phyloP scores from a whole-genome alignment of 1,140 invertebrate species.

The Drosophila dunni region DNA sequence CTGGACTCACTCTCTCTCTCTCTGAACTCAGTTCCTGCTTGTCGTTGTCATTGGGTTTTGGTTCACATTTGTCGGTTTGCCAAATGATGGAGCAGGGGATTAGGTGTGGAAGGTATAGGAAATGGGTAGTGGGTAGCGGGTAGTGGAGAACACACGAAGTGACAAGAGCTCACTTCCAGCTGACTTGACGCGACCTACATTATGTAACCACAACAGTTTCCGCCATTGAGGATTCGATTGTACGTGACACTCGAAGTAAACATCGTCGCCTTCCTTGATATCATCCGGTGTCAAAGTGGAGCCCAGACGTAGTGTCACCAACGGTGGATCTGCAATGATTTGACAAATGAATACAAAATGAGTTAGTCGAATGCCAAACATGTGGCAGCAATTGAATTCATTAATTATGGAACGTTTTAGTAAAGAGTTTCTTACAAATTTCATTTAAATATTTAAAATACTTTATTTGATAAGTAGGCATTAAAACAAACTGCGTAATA shows the following conservation, averaged over 20 bases:
- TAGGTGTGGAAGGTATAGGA: too few species aligned
- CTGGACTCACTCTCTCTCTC: background rate
- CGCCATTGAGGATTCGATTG: slow-evolving; percentile 93
- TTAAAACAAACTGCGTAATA: too few species aligned
- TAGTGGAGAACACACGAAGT: background rate
- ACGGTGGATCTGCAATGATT: slow-evolving; percentile 91
- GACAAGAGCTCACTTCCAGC: slow-evolving; percentile 33
- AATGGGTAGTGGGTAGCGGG: background rate
- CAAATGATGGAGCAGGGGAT: background rate
- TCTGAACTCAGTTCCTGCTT: background rate
- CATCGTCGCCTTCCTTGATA: slow-evolving; percentile 96
- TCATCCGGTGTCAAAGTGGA: slow-evolving; percentile 93
- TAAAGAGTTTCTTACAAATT: background rate
- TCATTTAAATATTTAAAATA: background rate
- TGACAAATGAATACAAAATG: slow-evolving; percentile 18
- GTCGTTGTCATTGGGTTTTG: slow-evolving; percentile 15
- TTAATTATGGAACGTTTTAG: background rate
- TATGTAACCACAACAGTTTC: slow-evolving; percentile 94
- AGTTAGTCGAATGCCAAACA: background rate
- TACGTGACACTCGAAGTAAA: slow-evolving; percentile 97
- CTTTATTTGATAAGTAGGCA: too few species aligned
- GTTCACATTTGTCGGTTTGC: background rate
- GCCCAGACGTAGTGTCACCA: slow-evolving; percentile 92
- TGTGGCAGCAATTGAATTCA: slow-evolving; percentile 29
- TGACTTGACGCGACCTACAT: slow-evolving; percentile 87